Base-by-base conservation (phyloP, 1,140 invertebrate species). In the Temnothorax curvispinosus region DNA sequence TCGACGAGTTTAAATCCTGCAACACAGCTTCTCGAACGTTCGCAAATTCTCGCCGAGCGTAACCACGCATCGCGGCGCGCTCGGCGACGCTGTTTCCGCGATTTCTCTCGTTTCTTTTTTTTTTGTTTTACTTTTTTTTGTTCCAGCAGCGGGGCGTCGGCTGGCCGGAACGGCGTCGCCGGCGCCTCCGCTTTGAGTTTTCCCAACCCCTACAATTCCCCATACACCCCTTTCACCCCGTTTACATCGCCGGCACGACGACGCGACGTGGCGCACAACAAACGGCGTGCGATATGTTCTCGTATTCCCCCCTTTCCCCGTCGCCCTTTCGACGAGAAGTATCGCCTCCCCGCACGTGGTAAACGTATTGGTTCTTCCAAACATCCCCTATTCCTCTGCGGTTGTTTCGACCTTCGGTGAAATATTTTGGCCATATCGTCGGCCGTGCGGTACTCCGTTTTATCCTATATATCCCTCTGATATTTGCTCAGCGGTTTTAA, bases 201-300 rank as follows among this genome's bases (percentile, higher is more conserved):
- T 84, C 72, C 80, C 80, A 84, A 65, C 67, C 82, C 50, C 84
- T 75, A 62, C 87, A 58, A 77, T 75, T 77, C 62, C 54, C 38
- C 44, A 27, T 11, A 21, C 64, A 44, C 71, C 52, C 77, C 38
- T 32, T 64, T 52, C 86, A 38, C 8, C 62, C 44, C 84, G 65
- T 69, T 80, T 65, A 69, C 72, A 77, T 62, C 72, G 32, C 60
- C 75, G 27, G 75, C 67, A 75, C 85, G 75, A 75, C 85, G 75
- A 74, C 85, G 85, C 76, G 75, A 74, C 85, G 85, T 65, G 80
- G 58, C 27, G 77, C 75, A 77, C 80, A 84, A 76, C 87, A 87
- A 87, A 87, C 86, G 86, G 69, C 86, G 41, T 74, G 44, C 69
- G 80, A 84, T 58, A 78, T 58, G 62, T 86, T 86, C 84, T 85